A percentile compares a stretch with the other conserved stretches of the same genome.
Evolutionary conservation across 2,888 invertebrate genomes (phyloP).

Genomic region (Dolichomitus sp.): DNA sequence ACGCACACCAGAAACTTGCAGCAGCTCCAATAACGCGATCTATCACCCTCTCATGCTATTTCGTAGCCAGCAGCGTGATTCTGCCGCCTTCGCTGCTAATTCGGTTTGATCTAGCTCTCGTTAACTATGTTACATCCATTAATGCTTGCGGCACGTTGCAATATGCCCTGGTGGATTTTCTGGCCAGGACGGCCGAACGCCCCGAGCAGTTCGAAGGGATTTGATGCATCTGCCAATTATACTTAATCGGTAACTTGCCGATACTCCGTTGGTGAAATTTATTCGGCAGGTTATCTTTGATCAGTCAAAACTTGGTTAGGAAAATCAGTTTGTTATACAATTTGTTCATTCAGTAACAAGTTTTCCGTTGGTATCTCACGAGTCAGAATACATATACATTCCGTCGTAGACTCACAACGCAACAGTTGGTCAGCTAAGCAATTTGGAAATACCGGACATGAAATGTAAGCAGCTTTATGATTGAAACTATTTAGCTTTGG

Average conservation of each 20-base stretch:
- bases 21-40: constrained; percentile 40
- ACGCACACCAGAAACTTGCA: constrained; percentile 46
- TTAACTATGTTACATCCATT: constrained; percentile 82
- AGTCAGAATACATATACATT: constrained; percentile 43
- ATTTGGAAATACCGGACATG: constrained; percentile 21
- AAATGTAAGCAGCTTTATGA: constrained; percentile 17
- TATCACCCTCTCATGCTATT: constrained; percentile 48
- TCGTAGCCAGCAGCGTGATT: constrained; percentile 60
- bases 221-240: constrained; percentile 33
- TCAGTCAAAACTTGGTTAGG: background rate
- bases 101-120: constrained; percentile 82
- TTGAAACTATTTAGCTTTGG: constrained; percentile 28
- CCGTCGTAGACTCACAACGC: background rate
- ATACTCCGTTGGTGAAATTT: constrained; percentile 46
- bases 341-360: background rate
- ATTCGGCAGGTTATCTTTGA: constrained; percentile 54
- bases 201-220: constrained; percentile 63
- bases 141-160: constrained; percentile 77
- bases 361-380: background rate
- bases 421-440: background rate
- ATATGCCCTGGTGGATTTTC: constrained; percentile 40
- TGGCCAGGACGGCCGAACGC: constrained; percentile 39
- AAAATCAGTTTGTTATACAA: background rate
- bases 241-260: constrained; percentile 29
- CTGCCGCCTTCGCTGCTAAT: constrained; percentile 71